Base-by-base conservation (phyloP, 2,888 invertebrate genomes). In the Mystacides longicornis region DNA sequence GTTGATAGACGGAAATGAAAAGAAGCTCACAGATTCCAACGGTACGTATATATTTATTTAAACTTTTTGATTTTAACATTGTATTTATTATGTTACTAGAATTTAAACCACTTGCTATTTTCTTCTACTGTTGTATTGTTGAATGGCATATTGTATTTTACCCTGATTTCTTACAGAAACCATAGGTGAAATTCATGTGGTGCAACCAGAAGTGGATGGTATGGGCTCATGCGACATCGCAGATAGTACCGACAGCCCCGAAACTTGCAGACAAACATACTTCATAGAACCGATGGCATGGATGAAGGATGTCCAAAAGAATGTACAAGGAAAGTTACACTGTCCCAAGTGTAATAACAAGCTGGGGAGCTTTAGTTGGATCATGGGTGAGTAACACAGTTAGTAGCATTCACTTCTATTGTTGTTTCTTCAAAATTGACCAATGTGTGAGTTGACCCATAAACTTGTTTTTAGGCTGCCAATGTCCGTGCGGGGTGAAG, bases 311-410 rank as follows among this genome's bases (percentile, higher is more conserved):
- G 83, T 87, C 47, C 74, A 81, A 42, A 81, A 82, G 64, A 79
- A 76, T 55, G 78, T 85, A 14, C 85, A 88, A 65, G 93, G 93
- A 37, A 93, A 93, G 71, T 78, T 95, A 60, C 80, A 85, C 70
- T 89, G 94, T 70, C 90, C 93, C 48, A 89, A 90, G 69, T 94
- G 94, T 67, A 76, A 76, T 57, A 82, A 82, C 58, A 93, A 94
- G 73, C 77, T 94, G 58, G 95, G 94, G 23, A 90, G 89, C 56
- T 94, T 89, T 69, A 92, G 89, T 69, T 94, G 94, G 95, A 81
- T 89, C 57, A 87, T 87, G 82, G 90, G 87, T 86, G n/a, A n/a
- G n/a, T n/a, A n/a, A n/a, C n/a, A n/a, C n/a, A n/a, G n/a, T n/a
- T n/a, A n/a, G n/a, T n/a, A n/a, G n/a, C n/a, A n/a, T n/a, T n/a